Percentiles rank a stretch among this genome's conserved stretches.
Conservation (phyloP, 2,797 vertebrate genomes). For the Eremophila alpestris region DNA sequence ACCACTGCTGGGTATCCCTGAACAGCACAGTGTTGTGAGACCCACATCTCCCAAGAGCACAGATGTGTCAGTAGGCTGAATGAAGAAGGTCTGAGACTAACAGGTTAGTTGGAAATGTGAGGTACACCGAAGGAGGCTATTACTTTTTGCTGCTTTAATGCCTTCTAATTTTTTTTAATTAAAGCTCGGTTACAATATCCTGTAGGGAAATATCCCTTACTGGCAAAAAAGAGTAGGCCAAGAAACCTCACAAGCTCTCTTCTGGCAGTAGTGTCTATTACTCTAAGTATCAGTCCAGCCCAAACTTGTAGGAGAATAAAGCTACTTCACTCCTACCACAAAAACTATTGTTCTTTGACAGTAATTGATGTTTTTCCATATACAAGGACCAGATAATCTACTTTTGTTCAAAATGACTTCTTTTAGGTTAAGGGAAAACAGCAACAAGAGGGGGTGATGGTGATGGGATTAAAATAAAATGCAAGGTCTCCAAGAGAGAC, state of each 20-base stretch:
- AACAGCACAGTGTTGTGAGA: background rate
- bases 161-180: conserved; percentile 69
- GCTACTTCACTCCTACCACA: conserved; percentile 50
- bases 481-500: conserved; percentile 4
- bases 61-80: conserved; percentile 27
- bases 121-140: conserved; percentile 37
- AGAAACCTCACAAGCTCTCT: conserved; percentile 46
- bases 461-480: background rate
- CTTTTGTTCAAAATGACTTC: conserved; percentile 36
- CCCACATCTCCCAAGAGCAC: background rate
- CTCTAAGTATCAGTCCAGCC: conserved; percentile 54
- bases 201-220: conserved; percentile 19
- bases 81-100: conserved; percentile 24
- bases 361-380: conserved; percentile 60
- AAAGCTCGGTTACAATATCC: conserved; percentile 45
- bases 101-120: conserved; percentile 50
- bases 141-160: conserved; percentile 61
- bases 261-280: conserved; percentile 16
- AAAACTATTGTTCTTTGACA: conserved; percentile 46
- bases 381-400: conserved; percentile 48
- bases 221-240: conserved; percentile 11
- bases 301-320: conserved; percentile 63
- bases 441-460: background rate
- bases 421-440: conserved; percentile 34
- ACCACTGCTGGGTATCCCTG: conserved; percentile 22